A percentile compares a stretch with the other conserved stretches of the same genome.
These are phyloP conservation scores for Bombus huntii DNA, from an alignment of 1,140 invertebrate genomes.

Conservation along the genomic window DNA sequence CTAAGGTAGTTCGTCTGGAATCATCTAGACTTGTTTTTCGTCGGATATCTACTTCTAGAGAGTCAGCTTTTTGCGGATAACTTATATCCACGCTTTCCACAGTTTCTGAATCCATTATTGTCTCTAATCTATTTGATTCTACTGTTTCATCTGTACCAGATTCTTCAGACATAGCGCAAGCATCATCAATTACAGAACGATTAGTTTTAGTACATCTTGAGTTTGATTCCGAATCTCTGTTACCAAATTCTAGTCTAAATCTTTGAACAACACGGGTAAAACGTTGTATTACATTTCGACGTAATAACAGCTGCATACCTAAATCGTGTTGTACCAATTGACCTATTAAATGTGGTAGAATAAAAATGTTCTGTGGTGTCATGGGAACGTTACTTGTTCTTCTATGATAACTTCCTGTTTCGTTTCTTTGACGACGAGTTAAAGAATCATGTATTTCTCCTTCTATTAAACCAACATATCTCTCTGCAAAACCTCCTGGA, in stretches of 20 bases:
- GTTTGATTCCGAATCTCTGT: constrained; percentile 59
- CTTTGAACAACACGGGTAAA: constrained; percentile 75
- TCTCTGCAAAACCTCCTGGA: constrained; percentile 76
- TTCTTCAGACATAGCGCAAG: constrained; percentile 69
- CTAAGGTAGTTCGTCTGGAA: constrained; percentile 77
- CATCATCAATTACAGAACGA: constrained; percentile 69
- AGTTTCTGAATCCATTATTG: constrained; percentile 78
- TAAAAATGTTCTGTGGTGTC: constrained; percentile 84
- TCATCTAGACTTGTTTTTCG: constrained; percentile 78
- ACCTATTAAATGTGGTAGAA: constrained; percentile 94
- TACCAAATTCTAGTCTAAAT: constrained; percentile 74
- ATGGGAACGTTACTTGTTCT: constrained; percentile 80
- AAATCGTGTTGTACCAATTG: constrained; percentile 91
- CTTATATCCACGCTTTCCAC: constrained; percentile 67
- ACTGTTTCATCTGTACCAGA: constrained; percentile 66
- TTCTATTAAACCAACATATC: constrained; percentile 95
- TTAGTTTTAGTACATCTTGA: constrained; percentile 61
- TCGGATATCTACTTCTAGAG: constrained; percentile 67
- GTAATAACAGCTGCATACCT: constrained; percentile 87
- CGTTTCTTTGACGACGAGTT: constrained; percentile 91
- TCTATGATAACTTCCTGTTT: constrained; percentile 90
- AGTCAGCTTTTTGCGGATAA: constrained; percentile 67
- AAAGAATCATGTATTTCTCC: constrained; percentile 93
- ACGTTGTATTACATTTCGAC: constrained; percentile 77
- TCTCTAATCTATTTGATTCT: constrained; percentile 76